A percentile compares a stretch with the other conserved stretches of the same genome.
phyloP scores from a whole-genome alignment of 2,113 vertebrate species.

The Eclectus roratus region DNA sequence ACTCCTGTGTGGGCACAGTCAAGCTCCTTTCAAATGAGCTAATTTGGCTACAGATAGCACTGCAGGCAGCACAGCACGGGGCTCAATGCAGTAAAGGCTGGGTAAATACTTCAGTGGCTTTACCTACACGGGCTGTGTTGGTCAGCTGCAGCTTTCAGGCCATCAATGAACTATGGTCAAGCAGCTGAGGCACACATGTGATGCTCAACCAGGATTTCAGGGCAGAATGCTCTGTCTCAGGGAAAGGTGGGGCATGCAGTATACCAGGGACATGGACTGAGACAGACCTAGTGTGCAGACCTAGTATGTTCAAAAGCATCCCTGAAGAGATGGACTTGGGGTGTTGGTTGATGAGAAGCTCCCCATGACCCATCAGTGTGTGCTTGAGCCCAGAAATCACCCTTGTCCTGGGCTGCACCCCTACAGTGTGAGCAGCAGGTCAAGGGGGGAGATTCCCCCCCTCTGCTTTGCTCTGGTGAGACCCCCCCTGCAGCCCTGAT shows the following conservation, averaged over 20 bases:
- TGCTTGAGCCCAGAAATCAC: not conserved
- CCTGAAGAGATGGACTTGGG: not conserved
- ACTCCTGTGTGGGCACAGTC: conserved; percentile 22
- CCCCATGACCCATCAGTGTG: not conserved
- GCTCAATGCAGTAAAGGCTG: not conserved
- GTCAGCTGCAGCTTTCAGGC: not conserved
- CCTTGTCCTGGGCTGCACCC: not conserved
- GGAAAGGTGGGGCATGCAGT: not conserved
- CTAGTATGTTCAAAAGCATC: accelerated
- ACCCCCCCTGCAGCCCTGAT: not conserved
- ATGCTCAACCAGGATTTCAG: accelerated
- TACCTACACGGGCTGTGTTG: accelerated
- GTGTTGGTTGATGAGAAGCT: not conserved
- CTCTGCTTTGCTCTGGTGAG: not conserved
- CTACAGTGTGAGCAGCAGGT: not conserved
- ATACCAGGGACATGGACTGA: not conserved
- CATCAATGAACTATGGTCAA: accelerated
- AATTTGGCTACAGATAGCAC: not conserved
- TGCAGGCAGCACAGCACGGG: not conserved
- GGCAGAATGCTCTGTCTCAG: not conserved
- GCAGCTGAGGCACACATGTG: not conserved
- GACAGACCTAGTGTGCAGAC: not conserved
- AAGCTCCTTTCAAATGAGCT: not conserved
- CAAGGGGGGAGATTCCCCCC: not conserved
- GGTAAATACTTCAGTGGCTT: not conserved